A percentile compares a stretch with the other conserved stretches of the same genome.
phyloP scores from a whole-genome alignment of 2,888 invertebrate species.

The Catocala fraxini region DNA sequence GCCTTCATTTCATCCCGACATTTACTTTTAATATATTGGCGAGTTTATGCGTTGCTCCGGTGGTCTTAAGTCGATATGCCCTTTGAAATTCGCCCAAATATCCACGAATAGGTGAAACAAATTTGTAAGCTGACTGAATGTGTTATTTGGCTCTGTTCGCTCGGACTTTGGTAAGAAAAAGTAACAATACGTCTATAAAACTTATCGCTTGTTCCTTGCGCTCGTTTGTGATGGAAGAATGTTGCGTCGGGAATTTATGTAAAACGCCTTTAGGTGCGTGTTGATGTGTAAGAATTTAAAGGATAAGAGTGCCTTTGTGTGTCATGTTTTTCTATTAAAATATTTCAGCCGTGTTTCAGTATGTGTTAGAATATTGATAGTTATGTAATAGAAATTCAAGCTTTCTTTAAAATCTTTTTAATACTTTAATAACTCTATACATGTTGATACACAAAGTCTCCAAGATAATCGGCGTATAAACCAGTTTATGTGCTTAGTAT shows the following conservation, averaged over 20 bases:
- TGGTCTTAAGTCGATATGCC: constrained; percentile 64
- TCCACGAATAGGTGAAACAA: constrained; percentile 75
- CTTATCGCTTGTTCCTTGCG: constrained; percentile 66
- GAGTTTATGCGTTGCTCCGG: constrained; percentile 62
- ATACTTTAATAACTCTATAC: too few species aligned
- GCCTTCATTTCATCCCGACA: constrained; percentile 44
- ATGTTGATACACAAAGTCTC: too few species aligned
- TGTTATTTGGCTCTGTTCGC: constrained; percentile 61
- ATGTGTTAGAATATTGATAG: neutral
- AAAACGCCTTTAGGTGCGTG: constrained; percentile 40
- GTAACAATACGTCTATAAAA: constrained; percentile 83
- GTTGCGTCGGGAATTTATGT: constrained; percentile 51
- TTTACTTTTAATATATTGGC: constrained; percentile 56
- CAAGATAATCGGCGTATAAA: too few species aligned
- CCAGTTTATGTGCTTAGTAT: too few species aligned
- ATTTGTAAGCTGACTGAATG: constrained; percentile 67
- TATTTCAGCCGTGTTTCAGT: constrained; percentile 9
- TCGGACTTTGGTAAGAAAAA: constrained; percentile 51
- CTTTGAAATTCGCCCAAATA: constrained; percentile 59
- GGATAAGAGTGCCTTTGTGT: constrained; percentile 29
- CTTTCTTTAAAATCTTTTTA: too few species aligned
- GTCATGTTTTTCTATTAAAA: constrained; percentile 16
- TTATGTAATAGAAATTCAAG: neutral
- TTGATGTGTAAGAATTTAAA: constrained; percentile 36
- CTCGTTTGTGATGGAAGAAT: constrained; percentile 58